These are phyloP conservation scores for Chitala chitala DNA, from an alignment of 2,113 vertebrate species.

Conservation along the genomic window DNA sequence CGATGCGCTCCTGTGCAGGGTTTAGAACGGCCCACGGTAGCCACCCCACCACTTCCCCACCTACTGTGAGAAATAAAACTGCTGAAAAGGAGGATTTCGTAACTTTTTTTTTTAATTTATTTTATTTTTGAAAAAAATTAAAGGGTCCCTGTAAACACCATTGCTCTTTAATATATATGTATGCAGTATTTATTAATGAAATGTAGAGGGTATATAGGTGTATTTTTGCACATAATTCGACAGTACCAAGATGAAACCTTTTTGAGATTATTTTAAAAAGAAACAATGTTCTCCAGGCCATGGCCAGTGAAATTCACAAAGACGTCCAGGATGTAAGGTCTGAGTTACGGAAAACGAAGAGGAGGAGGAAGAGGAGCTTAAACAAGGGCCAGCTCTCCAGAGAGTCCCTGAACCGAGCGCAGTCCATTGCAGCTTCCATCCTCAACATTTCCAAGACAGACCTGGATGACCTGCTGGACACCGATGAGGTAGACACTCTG, in stretches of 20 bases:
- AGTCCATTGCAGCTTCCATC: constrained; percentile 81
- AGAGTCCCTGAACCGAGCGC: constrained; percentile 75
- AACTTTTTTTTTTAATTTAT: too few species aligned
- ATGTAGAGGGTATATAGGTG: background rate
- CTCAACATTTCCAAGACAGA: constrained; percentile 83
- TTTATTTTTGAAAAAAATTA: too few species aligned
- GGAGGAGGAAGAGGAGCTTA: constrained; percentile 51
- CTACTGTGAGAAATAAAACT: background rate
- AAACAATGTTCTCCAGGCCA: constrained; percentile 54
- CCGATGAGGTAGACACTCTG: constrained; percentile 68
- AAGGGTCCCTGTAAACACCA: background rate
- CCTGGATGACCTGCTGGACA: constrained; percentile 77
- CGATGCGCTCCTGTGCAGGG: too few species aligned
- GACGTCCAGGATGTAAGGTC: constrained; percentile 67
- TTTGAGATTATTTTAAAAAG: too few species aligned
- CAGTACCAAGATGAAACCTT: too few species aligned
- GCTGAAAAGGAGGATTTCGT: background rate
- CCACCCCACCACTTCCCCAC: background rate
- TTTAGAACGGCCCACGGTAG: background rate
- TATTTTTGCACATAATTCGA: too few species aligned
- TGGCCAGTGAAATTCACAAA: constrained; percentile 71
- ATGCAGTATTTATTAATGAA: background rate
- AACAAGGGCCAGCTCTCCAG: constrained; percentile 54
- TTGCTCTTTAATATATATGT: background rate
- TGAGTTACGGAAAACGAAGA: constrained; percentile 70